These are phyloP conservation scores for Parelbella ahira DNA, from an alignment of 2,888 invertebrate species.

Conservation along the genomic window DNA sequence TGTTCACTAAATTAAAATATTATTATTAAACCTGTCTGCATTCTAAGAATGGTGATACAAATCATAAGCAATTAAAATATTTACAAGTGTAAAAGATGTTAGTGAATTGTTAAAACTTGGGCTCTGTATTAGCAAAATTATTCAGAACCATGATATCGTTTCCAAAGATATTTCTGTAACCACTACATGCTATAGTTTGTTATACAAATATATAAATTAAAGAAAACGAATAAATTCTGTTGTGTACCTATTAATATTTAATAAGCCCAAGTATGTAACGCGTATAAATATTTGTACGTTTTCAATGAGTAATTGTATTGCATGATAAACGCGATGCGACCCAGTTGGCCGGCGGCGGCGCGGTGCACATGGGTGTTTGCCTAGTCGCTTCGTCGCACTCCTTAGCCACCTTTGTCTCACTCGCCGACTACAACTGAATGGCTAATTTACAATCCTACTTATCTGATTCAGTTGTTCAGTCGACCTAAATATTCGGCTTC, in stretches of 20 bases:
- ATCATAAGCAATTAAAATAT: no score
- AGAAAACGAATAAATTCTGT: slow-evolving; percentile 10
- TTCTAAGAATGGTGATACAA: no score
- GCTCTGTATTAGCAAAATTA: no score
- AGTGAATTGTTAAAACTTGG: no score
- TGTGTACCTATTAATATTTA: slow-evolving; percentile 19
- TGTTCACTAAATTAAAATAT: not conserved
- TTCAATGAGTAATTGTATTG: slow-evolving; percentile 56
- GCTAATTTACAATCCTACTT: slow-evolving; percentile 67
- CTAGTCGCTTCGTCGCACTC: slow-evolving; percentile 61
- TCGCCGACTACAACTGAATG: slow-evolving; percentile 56
- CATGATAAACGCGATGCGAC: slow-evolving; percentile 57
- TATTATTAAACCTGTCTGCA: not conserved
- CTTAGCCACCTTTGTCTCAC: slow-evolving; percentile 65
- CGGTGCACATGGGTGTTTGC: slow-evolving; percentile 56
- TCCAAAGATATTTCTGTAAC: no score
- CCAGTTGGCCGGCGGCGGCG: slow-evolving; percentile 46
- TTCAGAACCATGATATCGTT: no score
- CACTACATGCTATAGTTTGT: no score
- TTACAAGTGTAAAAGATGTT: no score
- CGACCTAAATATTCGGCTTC: slow-evolving; percentile 68
- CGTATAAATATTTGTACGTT: slow-evolving; percentile 36
- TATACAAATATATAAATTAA: no score
- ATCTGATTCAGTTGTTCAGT: slow-evolving; percentile 73
- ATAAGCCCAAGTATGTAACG: slow-evolving; percentile 27